These are phyloP conservation scores for Leuctra nigra DNA, from an alignment of 2,888 invertebrate species.

Conservation along the genomic window DNA sequence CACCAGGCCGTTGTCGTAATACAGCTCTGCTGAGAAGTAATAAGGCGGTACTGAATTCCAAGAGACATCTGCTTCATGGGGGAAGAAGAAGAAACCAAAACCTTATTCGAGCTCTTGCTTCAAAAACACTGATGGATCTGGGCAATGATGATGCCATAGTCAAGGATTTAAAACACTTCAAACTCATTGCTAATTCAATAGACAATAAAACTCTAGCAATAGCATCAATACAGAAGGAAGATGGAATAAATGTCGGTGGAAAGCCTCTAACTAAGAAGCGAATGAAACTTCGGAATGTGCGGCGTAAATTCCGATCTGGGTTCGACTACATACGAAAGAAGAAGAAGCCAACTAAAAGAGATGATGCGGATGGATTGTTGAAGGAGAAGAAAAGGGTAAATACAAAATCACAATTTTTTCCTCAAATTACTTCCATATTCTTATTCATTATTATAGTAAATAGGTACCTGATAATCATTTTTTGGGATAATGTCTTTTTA, in stretches of 20 bases:
- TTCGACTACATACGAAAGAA: conserved; percentile 88
- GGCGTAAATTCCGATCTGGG: conserved; percentile 72
- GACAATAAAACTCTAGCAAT: conserved; percentile 7
- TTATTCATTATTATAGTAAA: too few relatives aligned
- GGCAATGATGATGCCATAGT: background rate
- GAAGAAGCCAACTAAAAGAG: conserved; percentile 63
- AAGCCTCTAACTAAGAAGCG: conserved; percentile 40
- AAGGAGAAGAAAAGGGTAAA: conserved; percentile 27
- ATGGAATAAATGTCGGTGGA: background rate
- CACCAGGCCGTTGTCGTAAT: conserved; percentile 34
- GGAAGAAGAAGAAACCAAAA: conserved; percentile 28
- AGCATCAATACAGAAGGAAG: background rate
- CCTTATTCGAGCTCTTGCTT: conserved; percentile 34
- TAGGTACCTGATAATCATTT: too few relatives aligned
- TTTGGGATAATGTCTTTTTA: too few relatives aligned
- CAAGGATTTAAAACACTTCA: background rate
- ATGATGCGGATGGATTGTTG: conserved; percentile 33
- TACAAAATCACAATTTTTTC: too few relatives aligned
- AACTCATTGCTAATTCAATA: background rate
- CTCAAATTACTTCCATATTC: too few relatives aligned
- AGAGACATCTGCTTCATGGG: conserved; percentile 36
- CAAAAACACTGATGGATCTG: conserved; percentile 25
- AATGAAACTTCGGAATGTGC: conserved; percentile 56
- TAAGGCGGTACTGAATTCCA: conserved; percentile 39
- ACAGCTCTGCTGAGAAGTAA: conserved; percentile 39